These are phyloP conservation scores for Spondyliosoma cantharus DNA, from an alignment of 2,797 vertebrate species.

Conservation along the genomic window DNA sequence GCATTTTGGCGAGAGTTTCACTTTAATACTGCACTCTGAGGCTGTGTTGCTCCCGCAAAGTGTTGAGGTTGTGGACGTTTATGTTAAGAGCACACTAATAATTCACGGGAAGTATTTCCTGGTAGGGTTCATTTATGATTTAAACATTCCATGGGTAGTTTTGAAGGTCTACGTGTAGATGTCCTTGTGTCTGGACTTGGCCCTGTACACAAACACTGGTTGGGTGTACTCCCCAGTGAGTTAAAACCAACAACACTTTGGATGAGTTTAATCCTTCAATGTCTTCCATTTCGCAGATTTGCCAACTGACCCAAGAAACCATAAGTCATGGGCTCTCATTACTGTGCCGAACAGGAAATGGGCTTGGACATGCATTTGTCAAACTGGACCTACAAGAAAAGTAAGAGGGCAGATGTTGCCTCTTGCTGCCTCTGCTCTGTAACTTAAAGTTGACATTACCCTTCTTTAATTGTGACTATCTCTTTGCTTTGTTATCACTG, in stretches of 20 bases:
- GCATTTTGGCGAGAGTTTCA: too few relatives aligned
- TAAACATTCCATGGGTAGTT: not conserved
- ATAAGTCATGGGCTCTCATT: constrained; percentile 88
- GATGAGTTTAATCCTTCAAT: not conserved
- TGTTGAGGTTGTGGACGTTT: too few relatives aligned
- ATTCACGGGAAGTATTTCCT: not conserved
- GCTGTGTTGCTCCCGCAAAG: too few relatives aligned
- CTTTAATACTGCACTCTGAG: too few relatives aligned
- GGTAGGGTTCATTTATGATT: not conserved
- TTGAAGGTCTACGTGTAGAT: too few relatives aligned
- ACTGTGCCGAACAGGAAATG: constrained; percentile 88
- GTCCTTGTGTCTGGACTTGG: not conserved
- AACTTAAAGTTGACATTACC: not conserved
- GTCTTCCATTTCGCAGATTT: constrained; percentile 25
- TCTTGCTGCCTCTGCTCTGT: not conserved
- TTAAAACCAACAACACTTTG: not conserved
- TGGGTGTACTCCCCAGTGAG: not conserved
- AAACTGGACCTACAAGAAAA: constrained; percentile 87
- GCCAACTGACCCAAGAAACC: constrained; percentile 83
- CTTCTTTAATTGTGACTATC: not conserved
- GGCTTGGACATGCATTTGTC: constrained; percentile 90
- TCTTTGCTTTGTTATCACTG: not conserved
- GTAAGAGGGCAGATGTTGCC: constrained; percentile 81
- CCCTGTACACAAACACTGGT: not conserved
- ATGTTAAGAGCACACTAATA: too few relatives aligned